Evolutionary conservation across 2,888 invertebrate species (phyloP).

Genomic region (Caenorhabditis afra): DNA sequence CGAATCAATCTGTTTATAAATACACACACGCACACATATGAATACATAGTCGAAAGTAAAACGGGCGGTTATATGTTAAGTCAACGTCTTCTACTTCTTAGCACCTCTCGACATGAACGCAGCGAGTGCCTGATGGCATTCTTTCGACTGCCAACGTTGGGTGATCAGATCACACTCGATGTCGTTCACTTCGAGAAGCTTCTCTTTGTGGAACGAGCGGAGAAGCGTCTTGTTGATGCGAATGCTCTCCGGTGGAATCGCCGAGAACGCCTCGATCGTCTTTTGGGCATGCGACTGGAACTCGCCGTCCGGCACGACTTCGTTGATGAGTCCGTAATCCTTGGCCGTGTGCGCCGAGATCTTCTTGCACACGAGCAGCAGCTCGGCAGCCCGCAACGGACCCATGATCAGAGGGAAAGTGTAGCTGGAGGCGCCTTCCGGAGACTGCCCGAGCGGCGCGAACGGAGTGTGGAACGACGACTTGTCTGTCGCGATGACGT

Average conservation of each 20-base stretch:
- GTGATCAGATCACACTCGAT: constrained; percentile 86
- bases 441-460: constrained; percentile 88
- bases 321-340: constrained; percentile 87
- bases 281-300: constrained; percentile 63
- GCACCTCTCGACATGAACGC: constrained; percentile 82
- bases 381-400: constrained; percentile 85
- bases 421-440: constrained; percentile 92
- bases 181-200: constrained; percentile 81
- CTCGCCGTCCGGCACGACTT: constrained; percentile 85
- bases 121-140: constrained; percentile 85
- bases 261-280: constrained; percentile 61
- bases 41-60: constrained; percentile 6
- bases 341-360: constrained; percentile 89
- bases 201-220: constrained; percentile 83
- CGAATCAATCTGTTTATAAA: background rate
- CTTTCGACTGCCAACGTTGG: constrained; percentile 85
- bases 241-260: constrained; percentile 83
- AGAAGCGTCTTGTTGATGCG: constrained; percentile 86
- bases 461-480: constrained; percentile 93
- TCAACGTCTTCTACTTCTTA: constrained; percentile 61
- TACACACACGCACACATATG: background rate
- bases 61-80: background rate
- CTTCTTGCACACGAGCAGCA: constrained; percentile 86
- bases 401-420: constrained; percentile 91
- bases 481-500: constrained; percentile 90